These are phyloP conservation scores for Penaeus chinensis DNA, from an alignment of 1,140 invertebrate genomes.

Conservation along the genomic window DNA sequence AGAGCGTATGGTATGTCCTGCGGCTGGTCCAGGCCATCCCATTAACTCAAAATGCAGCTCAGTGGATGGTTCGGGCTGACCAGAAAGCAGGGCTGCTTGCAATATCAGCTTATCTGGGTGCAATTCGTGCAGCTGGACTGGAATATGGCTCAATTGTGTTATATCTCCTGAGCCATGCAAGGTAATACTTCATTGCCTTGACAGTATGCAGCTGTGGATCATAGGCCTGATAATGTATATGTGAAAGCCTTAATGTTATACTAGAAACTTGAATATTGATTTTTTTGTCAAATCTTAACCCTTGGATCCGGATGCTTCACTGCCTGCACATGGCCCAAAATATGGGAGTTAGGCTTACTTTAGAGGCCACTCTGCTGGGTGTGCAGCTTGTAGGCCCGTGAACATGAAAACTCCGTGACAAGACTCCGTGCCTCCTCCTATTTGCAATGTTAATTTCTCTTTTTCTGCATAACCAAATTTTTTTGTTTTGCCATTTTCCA, in stretches of 20 bases:
- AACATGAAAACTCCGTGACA: no score
- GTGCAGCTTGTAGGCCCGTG: no score
- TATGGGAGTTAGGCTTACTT: no score
- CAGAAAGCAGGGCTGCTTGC: slow-evolving; percentile 41
- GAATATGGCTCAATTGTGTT: slow-evolving; percentile 67
- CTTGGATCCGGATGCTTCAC: no score
- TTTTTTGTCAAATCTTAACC: no score
- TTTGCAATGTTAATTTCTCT: no score
- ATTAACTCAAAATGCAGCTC: slow-evolving; percentile 10
- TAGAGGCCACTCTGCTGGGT: no score
- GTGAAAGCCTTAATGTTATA: background rate
- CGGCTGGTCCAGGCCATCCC: slow-evolving; percentile 55
- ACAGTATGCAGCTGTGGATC: background rate
- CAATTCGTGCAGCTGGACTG: slow-evolving; percentile 68
- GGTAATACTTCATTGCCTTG: slow-evolving; percentile 64
- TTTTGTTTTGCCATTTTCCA: no score
- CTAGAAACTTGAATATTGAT: background rate
- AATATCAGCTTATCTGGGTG: slow-evolving; percentile 69
- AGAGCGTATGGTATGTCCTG: slow-evolving; percentile 54
- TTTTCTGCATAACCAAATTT: no score
- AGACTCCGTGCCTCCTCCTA: no score
- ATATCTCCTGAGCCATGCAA: slow-evolving; percentile 67
- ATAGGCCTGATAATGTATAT: background rate
- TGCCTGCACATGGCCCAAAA: no score
- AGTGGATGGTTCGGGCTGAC: slow-evolving; percentile 38